Evolutionary conservation across 2,113 vertebrate genomes (phyloP).

Genomic region (Hiodon tergisus): DNA sequence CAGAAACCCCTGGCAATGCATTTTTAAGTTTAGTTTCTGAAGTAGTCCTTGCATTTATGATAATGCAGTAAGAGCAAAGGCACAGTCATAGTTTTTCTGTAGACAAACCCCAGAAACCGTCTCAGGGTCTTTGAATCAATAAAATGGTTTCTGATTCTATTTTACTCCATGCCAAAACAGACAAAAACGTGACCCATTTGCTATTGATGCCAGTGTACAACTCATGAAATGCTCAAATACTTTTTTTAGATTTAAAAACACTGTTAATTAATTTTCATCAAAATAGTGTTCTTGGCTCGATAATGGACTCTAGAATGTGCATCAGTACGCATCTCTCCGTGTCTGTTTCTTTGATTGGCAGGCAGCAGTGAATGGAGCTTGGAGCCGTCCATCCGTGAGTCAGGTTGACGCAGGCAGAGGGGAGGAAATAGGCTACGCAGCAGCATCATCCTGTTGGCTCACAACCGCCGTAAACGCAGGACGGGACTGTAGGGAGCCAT

Average conservation of each 20-base stretch:
- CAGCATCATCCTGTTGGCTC: constrained; percentile 34
- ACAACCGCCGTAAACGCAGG: constrained; percentile 1
- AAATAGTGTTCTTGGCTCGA: background rate
- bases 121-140: too few relatives aligned
- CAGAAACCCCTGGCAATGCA: too few relatives aligned
- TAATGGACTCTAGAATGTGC: constrained; percentile 24
- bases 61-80: too few relatives aligned
- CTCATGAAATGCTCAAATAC: background rate
- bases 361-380: constrained; percentile 29
- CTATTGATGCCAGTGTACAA: too few relatives aligned
- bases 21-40: too few relatives aligned
- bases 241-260: background rate
- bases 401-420: constrained; percentile 46
- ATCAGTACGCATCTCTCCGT: constrained; percentile 8
- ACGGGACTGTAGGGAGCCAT: background rate
- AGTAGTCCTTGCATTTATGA: too few relatives aligned
- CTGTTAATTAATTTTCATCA: background rate
- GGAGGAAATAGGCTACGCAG: constrained; percentile 23
- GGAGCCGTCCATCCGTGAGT: constrained; percentile 36
- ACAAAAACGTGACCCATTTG: too few relatives aligned
- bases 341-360: background rate
- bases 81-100: too few relatives aligned
- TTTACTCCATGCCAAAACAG: too few relatives aligned
- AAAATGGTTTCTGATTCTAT: too few relatives aligned
- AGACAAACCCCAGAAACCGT: too few relatives aligned